Evolutionary conservation across 2,797 vertebrate genomes (phyloP).

Genomic region (Trachops cirrhosus): DNA sequence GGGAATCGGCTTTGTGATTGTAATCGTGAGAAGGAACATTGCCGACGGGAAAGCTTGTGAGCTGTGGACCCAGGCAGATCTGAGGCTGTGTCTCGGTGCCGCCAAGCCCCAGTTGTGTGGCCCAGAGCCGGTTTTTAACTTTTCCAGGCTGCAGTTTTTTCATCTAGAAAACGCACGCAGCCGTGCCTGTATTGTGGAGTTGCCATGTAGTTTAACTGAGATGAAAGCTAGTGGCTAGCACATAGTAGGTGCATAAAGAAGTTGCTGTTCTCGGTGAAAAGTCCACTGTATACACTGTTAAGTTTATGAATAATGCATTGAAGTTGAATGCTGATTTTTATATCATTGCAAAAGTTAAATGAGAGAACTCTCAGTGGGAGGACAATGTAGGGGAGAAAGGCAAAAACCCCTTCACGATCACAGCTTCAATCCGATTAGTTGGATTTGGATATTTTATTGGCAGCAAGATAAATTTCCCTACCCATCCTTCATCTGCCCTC

Average conservation of each 20-base stretch:
- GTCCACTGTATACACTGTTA: neutral
- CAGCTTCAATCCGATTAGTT: neutral
- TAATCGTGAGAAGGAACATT: neutral
- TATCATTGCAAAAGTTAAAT: neutral
- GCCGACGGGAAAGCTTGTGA: neutral
- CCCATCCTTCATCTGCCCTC: neutral
- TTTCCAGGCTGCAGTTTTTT: neutral
- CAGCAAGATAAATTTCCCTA: neutral
- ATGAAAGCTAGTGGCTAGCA: neutral
- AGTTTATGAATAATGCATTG: neutral
- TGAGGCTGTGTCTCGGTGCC: accelerated
- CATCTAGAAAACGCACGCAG: neutral
- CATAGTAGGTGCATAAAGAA: neutral
- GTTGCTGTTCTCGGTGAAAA: neutral
- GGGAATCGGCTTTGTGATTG: neutral
- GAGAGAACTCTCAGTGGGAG: neutral
- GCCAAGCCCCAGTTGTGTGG: neutral
- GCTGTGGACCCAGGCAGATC: neutral
- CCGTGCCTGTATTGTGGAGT: neutral
- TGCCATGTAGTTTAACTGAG: neutral
- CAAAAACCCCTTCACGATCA: neutral
- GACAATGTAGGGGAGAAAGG: neutral
- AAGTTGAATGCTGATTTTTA: neutral
- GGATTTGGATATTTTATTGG: neutral
- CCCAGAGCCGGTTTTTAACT: neutral